Conservation (phyloP, 1,140 invertebrate species). For the Alviniconcha marisindica region DNA sequence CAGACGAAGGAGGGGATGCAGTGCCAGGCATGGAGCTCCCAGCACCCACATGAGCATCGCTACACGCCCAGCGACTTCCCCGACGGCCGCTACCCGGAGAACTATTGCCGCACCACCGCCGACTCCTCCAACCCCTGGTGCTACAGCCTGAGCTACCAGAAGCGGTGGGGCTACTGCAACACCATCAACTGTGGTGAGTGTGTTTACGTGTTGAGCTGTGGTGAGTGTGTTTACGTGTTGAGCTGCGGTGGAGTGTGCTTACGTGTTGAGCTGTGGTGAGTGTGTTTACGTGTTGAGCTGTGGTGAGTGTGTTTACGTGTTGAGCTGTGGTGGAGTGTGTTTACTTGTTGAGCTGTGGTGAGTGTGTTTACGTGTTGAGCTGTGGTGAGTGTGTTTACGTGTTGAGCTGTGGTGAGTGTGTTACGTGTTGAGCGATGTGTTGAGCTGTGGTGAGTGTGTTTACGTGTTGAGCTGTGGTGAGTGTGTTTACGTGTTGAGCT, state of each 20-base stretch:
- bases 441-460: slow-evolving; percentile 65
- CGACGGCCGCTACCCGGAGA: slow-evolving; percentile 80
- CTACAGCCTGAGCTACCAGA: slow-evolving; percentile 88
- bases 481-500: slow-evolving; percentile 39
- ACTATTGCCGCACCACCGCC: slow-evolving; percentile 96
- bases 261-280: background rate
- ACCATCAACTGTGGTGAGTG: slow-evolving; percentile 69
- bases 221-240: background rate
- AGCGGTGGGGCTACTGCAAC: slow-evolving; percentile 69
- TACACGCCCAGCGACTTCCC: slow-evolving; percentile 74
- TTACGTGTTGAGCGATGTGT: slow-evolving; percentile 31
- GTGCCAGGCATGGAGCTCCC: slow-evolving; percentile 93
- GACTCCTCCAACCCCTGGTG: slow-evolving; percentile 95
- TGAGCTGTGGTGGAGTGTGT: background rate
- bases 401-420: no score
- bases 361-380: slow-evolving; percentile 33
- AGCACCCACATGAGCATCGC: slow-evolving; percentile 90
- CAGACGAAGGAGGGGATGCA: slow-evolving; percentile 59
- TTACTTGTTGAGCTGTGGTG: background rate
- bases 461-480: slow-evolving; percentile 61
- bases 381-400: slow-evolving; percentile 60
- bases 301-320: background rate
- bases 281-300: background rate
- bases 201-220: background rate
- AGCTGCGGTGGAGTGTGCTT: background rate